Evolutionary conservation across 2,113 vertebrate species (phyloP).

Genomic region (Leucoraja erinaceus): DNA sequence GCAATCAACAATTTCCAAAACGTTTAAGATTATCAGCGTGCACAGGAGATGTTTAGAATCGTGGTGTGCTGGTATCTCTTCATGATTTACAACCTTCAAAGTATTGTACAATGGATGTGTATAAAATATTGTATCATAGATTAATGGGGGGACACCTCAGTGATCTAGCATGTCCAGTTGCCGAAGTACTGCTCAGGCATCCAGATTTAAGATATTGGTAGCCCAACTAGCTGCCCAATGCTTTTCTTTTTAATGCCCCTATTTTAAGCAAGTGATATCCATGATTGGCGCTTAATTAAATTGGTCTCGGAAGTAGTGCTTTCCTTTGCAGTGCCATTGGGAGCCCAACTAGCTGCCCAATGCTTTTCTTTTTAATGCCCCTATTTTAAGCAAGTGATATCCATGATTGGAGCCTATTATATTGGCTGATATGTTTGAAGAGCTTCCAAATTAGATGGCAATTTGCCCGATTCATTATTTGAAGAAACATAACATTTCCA

Average conservation of each 20-base stretch:
- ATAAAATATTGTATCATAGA: neutral
- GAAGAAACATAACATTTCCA: neutral
- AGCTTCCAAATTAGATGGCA: constrained; percentile 6
- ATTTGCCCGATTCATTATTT: neutral
- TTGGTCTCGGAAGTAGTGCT: too few species aligned
- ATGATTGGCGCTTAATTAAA: too few species aligned
- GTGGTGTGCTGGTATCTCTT: constrained; percentile 8
- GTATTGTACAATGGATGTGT: neutral
- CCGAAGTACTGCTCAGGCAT: neutral
- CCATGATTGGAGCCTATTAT: neutral
- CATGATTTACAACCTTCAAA: constrained; percentile 26
- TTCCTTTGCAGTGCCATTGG: too few species aligned
- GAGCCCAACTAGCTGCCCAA: neutral
- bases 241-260: neutral
- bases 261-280: neutral
- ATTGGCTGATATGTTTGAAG: neutral
- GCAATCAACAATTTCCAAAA: neutral
- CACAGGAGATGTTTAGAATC: neutral
- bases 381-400: neutral
- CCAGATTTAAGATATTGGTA: constrained; percentile 2
- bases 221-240: neutral
- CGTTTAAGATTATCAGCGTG: neutral
- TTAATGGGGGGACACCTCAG: neutral
- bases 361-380: neutral
- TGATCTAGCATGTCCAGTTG: neutral